phyloP scores from a whole-genome alignment of 2,113 vertebrate genomes.

The Eptesicus fuscus region DNA sequence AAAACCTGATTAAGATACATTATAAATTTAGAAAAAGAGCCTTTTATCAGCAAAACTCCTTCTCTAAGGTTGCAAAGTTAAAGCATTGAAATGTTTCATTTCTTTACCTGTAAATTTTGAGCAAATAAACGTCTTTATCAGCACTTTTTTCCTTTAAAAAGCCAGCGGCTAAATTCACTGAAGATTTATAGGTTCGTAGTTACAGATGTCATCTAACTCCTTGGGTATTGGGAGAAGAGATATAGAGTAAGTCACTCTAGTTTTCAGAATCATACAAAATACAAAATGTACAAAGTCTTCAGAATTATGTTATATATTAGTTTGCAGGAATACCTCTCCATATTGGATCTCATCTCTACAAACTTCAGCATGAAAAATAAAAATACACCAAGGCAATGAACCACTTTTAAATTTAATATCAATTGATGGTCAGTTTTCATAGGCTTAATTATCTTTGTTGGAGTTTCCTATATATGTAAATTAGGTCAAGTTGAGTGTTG shows the following conservation, averaged over 20 bases:
- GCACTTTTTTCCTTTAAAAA: background rate
- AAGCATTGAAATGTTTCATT: background rate
- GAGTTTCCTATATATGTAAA: background rate
- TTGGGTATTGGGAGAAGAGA: background rate
- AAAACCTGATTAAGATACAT: background rate
- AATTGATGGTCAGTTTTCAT: background rate
- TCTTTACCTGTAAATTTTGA: slow-evolving; percentile 11
- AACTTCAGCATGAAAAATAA: background rate
- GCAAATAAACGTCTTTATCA: slow-evolving; percentile 21
- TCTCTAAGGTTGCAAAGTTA: background rate
- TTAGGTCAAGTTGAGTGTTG: background rate
- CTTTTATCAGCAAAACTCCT: background rate
- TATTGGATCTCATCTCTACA: background rate
- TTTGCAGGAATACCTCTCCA: background rate
- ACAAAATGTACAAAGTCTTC: background rate
- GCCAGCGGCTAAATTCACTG: background rate
- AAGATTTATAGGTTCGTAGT: slow-evolving; percentile 16
- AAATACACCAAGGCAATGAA: background rate
- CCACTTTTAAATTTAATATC: background rate
- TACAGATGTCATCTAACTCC: background rate
- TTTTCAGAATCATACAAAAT: background rate
- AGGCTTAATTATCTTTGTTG: background rate
- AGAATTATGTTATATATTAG: background rate
- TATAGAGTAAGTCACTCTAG: background rate
- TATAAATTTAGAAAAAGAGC: background rate